Evolutionary conservation across 2,797 vertebrate species (phyloP).

Genomic region (Oreonectes daqikongensis): DNA sequence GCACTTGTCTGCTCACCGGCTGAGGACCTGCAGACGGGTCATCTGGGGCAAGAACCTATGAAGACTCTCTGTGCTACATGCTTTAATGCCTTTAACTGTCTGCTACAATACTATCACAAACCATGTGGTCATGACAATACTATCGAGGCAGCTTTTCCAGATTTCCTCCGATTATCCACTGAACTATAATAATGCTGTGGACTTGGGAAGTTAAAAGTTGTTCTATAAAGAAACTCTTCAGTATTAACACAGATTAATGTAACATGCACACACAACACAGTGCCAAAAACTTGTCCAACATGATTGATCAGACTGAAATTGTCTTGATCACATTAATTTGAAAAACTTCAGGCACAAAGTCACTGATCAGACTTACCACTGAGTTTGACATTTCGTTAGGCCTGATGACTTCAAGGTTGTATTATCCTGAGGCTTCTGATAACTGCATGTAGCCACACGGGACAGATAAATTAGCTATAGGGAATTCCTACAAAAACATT

Average conservation of each 20-base stretch:
- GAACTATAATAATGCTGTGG: not conserved
- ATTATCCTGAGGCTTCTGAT: constrained; percentile 13
- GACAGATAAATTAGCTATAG: constrained; percentile 2
- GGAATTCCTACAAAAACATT: not conserved
- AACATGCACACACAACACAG: not conserved
- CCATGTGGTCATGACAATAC: constrained; percentile 14
- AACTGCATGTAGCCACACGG: constrained; percentile 19
- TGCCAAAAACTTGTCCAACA: too few species aligned
- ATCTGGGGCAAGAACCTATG: constrained; percentile 35
- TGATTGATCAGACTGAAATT: not conserved
- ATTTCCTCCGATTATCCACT: too few species aligned
- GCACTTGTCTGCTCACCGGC: constrained; percentile 41
- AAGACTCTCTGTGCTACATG: constrained; percentile 6
- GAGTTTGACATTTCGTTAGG: constrained; percentile 15
- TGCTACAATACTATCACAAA: not conserved
- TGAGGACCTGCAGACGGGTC: constrained; percentile 58
- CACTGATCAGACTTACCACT: not conserved
- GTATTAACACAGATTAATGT: not conserved
- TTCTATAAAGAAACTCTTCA: not conserved
- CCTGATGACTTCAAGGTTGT: constrained; percentile 18
- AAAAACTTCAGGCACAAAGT: not conserved
- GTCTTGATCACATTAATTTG: not conserved
- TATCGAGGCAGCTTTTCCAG: too few species aligned
- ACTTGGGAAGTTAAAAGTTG: not conserved
- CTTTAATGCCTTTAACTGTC: not conserved